A percentile compares a stretch with the other conserved stretches of the same genome.
phyloP scores from a whole-genome alignment of 2,797 vertebrate genomes.

The Ctenopoma multispine region DNA sequence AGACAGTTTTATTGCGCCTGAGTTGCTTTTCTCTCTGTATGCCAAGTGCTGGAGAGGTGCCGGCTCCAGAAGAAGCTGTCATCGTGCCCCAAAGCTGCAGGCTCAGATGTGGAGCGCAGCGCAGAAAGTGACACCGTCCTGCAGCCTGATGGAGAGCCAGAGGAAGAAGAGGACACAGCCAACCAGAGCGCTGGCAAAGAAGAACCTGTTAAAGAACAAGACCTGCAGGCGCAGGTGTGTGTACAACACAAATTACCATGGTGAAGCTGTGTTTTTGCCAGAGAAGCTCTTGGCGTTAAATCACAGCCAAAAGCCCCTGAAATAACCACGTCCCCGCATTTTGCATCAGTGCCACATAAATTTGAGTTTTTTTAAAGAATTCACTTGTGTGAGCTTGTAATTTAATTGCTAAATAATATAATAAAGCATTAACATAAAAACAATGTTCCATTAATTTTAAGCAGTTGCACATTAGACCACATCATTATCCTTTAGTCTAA shows the following conservation, averaged over 20 bases:
- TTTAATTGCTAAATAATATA: background rate
- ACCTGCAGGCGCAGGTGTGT: slow-evolving; percentile 83
- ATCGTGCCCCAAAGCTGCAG: slow-evolving; percentile 34
- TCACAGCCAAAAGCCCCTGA: slow-evolving; percentile 4
- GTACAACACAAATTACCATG: slow-evolving; percentile 44
- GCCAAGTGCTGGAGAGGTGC: slow-evolving; percentile 72
- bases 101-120: slow-evolving; percentile 83
- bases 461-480: background rate
- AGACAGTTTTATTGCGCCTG: slow-evolving; percentile 32
- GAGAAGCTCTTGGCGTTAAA: slow-evolving; percentile 31
- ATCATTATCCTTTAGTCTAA: background rate
- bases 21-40: slow-evolving; percentile 13
- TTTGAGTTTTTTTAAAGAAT: background rate
- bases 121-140: slow-evolving; percentile 80
- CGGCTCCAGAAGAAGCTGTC: slow-evolving; percentile 78
- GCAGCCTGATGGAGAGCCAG: slow-evolving; percentile 55
- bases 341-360: slow-evolving; percentile 8
- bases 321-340: slow-evolving; percentile 7
- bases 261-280: slow-evolving; percentile 38
- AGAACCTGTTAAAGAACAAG: slow-evolving; percentile 63
- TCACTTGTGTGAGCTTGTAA: background rate
- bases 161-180: slow-evolving; percentile 36
- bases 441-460: background rate
- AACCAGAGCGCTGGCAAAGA: slow-evolving; percentile 43
- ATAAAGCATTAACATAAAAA: background rate